Percentiles rank a stretch among this genome's conserved stretches.
phyloP scores from a whole-genome alignment of 2,888 invertebrate species.

The Globia sparganii region DNA sequence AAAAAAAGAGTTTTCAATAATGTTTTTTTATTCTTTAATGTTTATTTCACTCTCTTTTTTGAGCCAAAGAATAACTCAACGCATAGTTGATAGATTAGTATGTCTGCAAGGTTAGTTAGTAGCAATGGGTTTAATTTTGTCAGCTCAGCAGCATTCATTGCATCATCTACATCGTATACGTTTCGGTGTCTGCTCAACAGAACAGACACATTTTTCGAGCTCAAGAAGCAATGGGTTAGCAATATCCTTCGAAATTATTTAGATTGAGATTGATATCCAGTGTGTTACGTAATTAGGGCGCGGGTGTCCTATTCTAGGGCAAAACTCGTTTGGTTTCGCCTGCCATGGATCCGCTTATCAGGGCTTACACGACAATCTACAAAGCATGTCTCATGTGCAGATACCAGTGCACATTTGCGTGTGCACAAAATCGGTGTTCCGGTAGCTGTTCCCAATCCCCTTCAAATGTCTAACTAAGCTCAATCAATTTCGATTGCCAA shows the following conservation, averaged over 20 bases:
- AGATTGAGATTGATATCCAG: too few relatives aligned
- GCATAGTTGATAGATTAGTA: background rate
- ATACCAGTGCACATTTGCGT: background rate
- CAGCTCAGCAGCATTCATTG: too few relatives aligned
- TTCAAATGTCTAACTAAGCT: constrained; percentile 10
- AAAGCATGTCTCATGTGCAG: background rate
- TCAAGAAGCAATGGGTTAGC: too few relatives aligned
- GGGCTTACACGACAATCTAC: background rate
- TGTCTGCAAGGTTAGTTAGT: background rate
- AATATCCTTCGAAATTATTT: too few relatives aligned
- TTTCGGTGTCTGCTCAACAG: too few relatives aligned
- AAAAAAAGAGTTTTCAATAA: too few relatives aligned
- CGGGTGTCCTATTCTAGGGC: too few relatives aligned
- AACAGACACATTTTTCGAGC: too few relatives aligned
- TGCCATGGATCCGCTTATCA: too few relatives aligned
- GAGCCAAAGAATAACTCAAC: background rate
- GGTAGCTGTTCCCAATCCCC: constrained; percentile 1
- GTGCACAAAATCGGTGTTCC: background rate
- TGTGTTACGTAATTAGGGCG: background rate
- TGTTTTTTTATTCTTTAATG: background rate
- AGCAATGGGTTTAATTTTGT: too few relatives aligned
- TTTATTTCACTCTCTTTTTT: too few relatives aligned
- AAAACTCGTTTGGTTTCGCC: background rate
- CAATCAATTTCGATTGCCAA: constrained; percentile 20
- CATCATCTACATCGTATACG: too few relatives aligned